A percentile compares a stretch with the other conserved stretches of the same genome.
phyloP scores from a whole-genome alignment of 2,113 vertebrate genomes.

The Pedetes capensis region DNA sequence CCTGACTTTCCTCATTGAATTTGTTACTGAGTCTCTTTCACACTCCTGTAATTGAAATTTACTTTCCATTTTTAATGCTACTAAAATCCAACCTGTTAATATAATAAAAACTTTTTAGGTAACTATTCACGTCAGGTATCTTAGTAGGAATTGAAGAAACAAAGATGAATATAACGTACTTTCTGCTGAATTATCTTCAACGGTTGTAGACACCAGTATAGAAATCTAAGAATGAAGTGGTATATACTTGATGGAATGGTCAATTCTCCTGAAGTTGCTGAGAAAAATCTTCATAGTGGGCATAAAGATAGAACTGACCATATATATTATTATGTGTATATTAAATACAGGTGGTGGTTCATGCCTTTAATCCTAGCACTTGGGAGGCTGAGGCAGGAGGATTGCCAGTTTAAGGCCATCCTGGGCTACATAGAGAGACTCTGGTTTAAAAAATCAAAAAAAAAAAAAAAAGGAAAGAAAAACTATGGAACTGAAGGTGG shows the following conservation, averaged over 20 bases:
- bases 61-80: background rate
- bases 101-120: background rate
- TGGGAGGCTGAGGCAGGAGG: background rate
- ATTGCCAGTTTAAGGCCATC: background rate
- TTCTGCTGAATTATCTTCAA: background rate
- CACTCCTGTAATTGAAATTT: background rate
- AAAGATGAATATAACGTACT: background rate
- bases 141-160: background rate
- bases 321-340: background rate
- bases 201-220: background rate
- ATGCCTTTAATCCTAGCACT: background rate
- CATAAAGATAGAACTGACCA: background rate
- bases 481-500: background rate
- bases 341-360: background rate
- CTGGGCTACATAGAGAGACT: background rate
- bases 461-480: background rate
- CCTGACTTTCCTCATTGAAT: background rate
- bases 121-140: background rate
- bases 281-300: background rate
- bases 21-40: background rate
- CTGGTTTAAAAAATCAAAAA: background rate
- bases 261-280: background rate
- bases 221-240: background rate
- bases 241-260: background rate
- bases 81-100: background rate